phyloP scores from a whole-genome alignment of 2,113 vertebrate species.

The Panthera tigris region DNA sequence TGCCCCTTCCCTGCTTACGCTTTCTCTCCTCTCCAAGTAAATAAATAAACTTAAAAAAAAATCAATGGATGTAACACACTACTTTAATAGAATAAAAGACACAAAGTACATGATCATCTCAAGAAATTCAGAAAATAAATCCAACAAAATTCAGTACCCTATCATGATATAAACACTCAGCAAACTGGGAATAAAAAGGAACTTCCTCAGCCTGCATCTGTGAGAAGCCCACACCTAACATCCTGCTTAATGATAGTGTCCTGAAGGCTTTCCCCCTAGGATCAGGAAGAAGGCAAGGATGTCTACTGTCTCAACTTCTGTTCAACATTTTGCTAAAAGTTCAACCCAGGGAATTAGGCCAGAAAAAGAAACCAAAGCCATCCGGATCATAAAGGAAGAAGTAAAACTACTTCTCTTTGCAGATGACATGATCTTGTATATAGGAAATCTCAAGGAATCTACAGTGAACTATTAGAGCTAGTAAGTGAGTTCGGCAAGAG shows the following conservation, averaged over 20 bases:
- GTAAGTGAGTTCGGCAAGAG: background rate
- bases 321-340: background rate
- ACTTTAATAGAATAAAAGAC: background rate
- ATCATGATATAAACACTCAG: background rate
- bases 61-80: accelerated
- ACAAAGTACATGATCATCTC: background rate
- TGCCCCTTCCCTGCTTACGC: too few species aligned
- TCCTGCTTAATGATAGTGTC: background rate
- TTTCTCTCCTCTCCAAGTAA: too few species aligned
- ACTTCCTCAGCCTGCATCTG: background rate
- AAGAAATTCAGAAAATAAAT: background rate
- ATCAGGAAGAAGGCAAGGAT: background rate
- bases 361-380: background rate
- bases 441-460: background rate
- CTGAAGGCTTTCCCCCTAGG: too few species aligned
- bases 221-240: background rate
- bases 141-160: background rate
- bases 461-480: too few species aligned
- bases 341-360: background rate
- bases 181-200: background rate
- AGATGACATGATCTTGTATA: background rate
- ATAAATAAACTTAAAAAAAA: background rate
- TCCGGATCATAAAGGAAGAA: background rate
- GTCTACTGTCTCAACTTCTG: background rate
- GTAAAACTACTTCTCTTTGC: background rate